Evolutionary conservation across 2,113 vertebrate genomes (phyloP).

Genomic region (Maccullochella peelii): DNA sequence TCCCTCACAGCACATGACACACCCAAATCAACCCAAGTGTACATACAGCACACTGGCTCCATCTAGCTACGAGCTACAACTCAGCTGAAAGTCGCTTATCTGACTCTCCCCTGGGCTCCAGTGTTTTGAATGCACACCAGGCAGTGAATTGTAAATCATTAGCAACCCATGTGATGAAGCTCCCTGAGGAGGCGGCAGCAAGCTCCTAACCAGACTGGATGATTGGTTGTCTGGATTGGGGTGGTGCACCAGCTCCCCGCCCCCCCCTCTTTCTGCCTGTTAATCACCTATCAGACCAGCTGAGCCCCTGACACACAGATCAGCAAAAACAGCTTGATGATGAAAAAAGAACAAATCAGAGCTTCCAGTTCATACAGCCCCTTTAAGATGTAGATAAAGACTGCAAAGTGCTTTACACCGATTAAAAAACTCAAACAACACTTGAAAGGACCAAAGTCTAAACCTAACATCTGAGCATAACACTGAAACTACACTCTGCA

Average conservation of each 20-base stretch:
- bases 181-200: constrained; percentile 31
- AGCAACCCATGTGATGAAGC: constrained; percentile 59
- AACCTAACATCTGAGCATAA: background rate
- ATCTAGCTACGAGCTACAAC: constrained; percentile 44
- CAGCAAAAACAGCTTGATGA: constrained; percentile 36
- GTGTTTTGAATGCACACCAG: constrained; percentile 30
- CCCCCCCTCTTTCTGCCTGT: constrained; percentile 6
- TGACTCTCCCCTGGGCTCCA: constrained; percentile 21
- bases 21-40: constrained; percentile 48
- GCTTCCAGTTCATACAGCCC: background rate
- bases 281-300: constrained; percentile 41
- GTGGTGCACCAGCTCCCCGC: background rate
- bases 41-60: constrained; percentile 37
- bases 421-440: constrained; percentile 10
- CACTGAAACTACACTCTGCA: background rate
- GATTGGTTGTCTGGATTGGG: constrained; percentile 57
- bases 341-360: constrained; percentile 7
- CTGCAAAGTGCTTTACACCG: background rate
- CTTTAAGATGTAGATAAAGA: background rate
- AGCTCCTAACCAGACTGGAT: constrained; percentile 3
- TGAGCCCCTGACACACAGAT: constrained; percentile 25
- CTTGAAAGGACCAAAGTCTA: background rate
- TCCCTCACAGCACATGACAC: constrained; percentile 58
- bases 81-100: constrained; percentile 6
- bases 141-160: constrained; percentile 68